phyloP scores from a whole-genome alignment of 2,888 invertebrate genomes.

The Chrysodeixis includens region DNA sequence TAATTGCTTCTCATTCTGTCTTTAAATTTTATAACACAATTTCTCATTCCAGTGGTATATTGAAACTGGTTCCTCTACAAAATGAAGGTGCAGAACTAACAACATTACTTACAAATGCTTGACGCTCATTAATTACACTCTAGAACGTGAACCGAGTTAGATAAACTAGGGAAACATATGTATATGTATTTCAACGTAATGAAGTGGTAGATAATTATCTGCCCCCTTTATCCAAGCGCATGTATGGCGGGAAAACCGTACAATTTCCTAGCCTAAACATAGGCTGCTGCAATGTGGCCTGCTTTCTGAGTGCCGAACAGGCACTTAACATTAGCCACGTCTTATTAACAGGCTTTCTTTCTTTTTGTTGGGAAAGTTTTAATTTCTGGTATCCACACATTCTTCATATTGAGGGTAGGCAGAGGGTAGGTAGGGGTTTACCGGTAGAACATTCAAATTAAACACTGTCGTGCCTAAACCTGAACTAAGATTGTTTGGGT shows the following conservation, averaged over 20 bases:
- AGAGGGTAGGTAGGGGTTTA: not conserved
- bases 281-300: constrained; percentile 1
- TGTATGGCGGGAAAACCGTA: constrained; percentile 7
- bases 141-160: constrained; percentile 19
- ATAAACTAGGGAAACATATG: constrained; percentile 3
- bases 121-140: constrained; percentile 21
- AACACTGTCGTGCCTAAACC: too few species aligned
- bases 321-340: not conserved
- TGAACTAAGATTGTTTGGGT: not conserved
- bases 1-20: too few species aligned
- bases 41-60: not conserved
- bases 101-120: constrained; percentile 2
- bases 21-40: not conserved
- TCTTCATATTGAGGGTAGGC: not conserved
- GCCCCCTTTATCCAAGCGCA: not conserved
- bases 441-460: too few species aligned
- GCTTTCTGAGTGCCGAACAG: not conserved
- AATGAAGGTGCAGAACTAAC: not conserved
- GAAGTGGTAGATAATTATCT: constrained; percentile 8
- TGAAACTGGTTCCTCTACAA: not conserved
- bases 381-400: not conserved
- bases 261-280: constrained; percentile 8
- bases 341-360: constrained; percentile 1
- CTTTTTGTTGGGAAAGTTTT: not conserved
- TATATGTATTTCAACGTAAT: not conserved